Evolutionary conservation across 2,888 invertebrate species (phyloP), one percentile per base, ranked within the genome.

Genomic region (Pseudoips prasinana): DNA sequence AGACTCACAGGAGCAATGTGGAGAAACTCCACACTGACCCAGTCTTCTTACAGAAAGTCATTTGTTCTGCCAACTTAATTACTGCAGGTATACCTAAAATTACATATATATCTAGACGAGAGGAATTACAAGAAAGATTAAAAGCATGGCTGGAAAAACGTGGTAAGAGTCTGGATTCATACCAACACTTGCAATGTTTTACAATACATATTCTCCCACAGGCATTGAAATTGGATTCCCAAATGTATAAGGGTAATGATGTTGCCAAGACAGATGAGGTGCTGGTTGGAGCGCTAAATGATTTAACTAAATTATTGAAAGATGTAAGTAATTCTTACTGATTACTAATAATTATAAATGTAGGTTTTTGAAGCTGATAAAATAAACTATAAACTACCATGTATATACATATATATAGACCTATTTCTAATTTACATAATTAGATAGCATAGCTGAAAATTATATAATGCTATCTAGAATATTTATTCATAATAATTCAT

Each of bases 171-270:
- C 26, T 89, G 0, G 73, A 82, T 25, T 73, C 82, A 0, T 91
- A 81, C 50, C 88, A 87, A 7, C 90, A 91, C 56, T 64, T 91
- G 18, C 90, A 90, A 57, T 91, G 90, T 51, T 91, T 91, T 18
- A 90, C 86, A 1, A 48, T 89, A 7, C 64, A 81, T 24, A 78
- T 82, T 30, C 29, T 81, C 7, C 33, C 64, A 0, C 46, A 51
- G 0, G 44, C 7, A 0, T 8, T 46, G 7, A 35, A 34, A 1
- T 57, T 57, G 1, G 35, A 53, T 22, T 29, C 48, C 10, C 58
- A 65, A 3, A 29, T 51, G 1, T 66, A 66, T 32, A 76, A 83
- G 10, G n/a, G n/a, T n/a, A n/a, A n/a, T 33, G 76, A 58, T 59
- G 4, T 54, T 3, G 46, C 59, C 1, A 61, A 69, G 10, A 55